phyloP scores from a whole-genome alignment of 2,797 vertebrate genomes.

The Cryptoblepharus egeriae region DNA sequence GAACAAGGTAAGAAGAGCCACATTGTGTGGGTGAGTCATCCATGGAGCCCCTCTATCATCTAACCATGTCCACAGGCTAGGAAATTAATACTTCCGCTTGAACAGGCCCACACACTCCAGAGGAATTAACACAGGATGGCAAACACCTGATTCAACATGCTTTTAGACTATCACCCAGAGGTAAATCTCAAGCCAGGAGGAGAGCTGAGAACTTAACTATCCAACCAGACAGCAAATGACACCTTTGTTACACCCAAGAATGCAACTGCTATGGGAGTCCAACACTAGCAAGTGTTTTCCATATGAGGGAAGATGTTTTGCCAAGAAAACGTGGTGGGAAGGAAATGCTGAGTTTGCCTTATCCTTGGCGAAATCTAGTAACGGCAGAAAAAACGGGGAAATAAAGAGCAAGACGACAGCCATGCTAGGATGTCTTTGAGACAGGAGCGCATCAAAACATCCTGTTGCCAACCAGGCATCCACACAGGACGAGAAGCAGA shows the following conservation, averaged over 20 bases:
- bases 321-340: neutral
- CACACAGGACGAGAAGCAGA: neutral
- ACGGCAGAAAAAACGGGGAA: neutral
- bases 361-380: conserved; percentile 11
- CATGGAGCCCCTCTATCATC: conserved; percentile 40
- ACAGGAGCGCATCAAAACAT: neutral
- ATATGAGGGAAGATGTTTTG: neutral
- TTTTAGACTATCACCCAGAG: neutral
- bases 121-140: neutral
- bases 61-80: neutral
- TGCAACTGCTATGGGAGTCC: neutral
- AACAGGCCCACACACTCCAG: neutral
- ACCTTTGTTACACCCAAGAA: neutral
- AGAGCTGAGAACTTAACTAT: neutral
- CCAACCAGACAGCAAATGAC: neutral
- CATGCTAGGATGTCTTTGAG: neutral
- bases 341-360: neutral
- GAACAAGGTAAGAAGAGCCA: conserved; percentile 75
- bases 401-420: too few species aligned
- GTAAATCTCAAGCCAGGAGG: neutral
- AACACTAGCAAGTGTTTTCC: neutral
- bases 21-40: conserved; percentile 71
- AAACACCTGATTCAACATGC: neutral
- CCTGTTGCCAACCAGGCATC: neutral
- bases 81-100: conserved; percentile 7